Base-by-base conservation (phyloP, 2,113 vertebrate species). In the Sardina pilchardus region DNA sequence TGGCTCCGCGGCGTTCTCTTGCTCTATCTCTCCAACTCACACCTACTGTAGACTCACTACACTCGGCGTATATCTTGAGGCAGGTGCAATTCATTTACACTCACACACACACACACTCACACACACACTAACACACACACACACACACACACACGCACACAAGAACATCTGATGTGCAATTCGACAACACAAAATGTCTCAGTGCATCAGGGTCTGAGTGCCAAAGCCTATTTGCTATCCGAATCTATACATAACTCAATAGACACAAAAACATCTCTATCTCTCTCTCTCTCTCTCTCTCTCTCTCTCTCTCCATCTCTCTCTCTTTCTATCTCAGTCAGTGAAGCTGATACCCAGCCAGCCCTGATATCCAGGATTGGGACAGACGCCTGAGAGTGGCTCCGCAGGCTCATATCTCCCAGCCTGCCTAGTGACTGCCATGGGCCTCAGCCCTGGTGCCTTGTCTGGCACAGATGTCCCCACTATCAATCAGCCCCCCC, bases 401-500 rank as follows among this genome's bases (percentile, higher is more conserved):
- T 78, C 34, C 63, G 0, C n/a, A 67, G 63, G 24, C 71, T 78
- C 71, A 78, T 78, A 34, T 78, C 71, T 59, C 53, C 53, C 21
- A 59, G 19, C 53, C 34, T 36, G 71, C 71, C 26, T 78, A 17
- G 30, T 36, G 34, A 39, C 71, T 78, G 30, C 71, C n/a, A 7
- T 71, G 4, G 53, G 5, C 19, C 19, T 21, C 19, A 6, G 71
- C 26, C 71, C 71, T 78, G 30, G 36, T 84, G 85, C 83, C 85
- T 48, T 83, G 84, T 43, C 48, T 43, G 83, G 34, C 83, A 86
- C 91, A 92, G 90, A 90, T 92, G 90, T 90, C 81, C 87, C 53
- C 83, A 78, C 90, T 89, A 89, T 91, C 90, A 89, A 85, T 93
- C 92, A 91, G 56, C 84, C 84, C 26, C 14, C 4, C 19, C n/a